phyloP scores from a whole-genome alignment of 2,797 vertebrate genomes.

The Epinephelus coioides region DNA sequence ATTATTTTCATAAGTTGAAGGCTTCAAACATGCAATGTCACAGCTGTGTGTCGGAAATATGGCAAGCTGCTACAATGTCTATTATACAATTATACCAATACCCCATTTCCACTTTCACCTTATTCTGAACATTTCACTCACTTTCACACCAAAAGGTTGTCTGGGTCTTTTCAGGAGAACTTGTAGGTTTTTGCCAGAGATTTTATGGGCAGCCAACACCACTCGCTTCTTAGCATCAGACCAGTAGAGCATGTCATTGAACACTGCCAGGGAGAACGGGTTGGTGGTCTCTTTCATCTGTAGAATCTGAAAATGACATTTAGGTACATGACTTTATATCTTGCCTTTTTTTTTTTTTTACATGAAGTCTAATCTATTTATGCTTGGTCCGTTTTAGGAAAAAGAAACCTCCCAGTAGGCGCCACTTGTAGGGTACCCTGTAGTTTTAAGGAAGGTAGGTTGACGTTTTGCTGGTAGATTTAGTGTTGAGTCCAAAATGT shows the following conservation, averaged over 20 bases:
- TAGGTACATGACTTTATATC: background rate
- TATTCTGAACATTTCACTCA: conserved; percentile 50
- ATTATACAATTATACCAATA: background rate
- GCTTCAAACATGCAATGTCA: conserved; percentile 3
- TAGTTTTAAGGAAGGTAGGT: background rate
- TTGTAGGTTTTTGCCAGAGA: conserved; percentile 86
- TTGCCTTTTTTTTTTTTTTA: background rate
- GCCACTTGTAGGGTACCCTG: background rate
- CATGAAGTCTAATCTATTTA: background rate
- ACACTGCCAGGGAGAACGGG: conserved; percentile 90
- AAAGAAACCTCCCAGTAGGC: background rate
- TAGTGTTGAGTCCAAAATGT: background rate
- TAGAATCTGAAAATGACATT: conserved; percentile 83
- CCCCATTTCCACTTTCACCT: background rate
- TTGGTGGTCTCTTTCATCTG: conserved; percentile 88
- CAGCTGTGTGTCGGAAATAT: background rate
- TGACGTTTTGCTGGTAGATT: background rate
- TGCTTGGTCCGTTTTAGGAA: background rate
- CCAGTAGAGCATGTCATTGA: conserved; percentile 92
- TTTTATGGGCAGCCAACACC: conserved; percentile 87
- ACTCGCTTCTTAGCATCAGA: conserved; percentile 88
- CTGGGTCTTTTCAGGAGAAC: conserved; percentile 88
- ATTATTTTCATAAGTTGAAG: background rate
- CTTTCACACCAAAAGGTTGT: conserved; percentile 92
- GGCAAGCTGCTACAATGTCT: background rate